Evolutionary conservation across 2,888 invertebrate species (phyloP).

Genomic region (Sphaeridia pumilis): DNA sequence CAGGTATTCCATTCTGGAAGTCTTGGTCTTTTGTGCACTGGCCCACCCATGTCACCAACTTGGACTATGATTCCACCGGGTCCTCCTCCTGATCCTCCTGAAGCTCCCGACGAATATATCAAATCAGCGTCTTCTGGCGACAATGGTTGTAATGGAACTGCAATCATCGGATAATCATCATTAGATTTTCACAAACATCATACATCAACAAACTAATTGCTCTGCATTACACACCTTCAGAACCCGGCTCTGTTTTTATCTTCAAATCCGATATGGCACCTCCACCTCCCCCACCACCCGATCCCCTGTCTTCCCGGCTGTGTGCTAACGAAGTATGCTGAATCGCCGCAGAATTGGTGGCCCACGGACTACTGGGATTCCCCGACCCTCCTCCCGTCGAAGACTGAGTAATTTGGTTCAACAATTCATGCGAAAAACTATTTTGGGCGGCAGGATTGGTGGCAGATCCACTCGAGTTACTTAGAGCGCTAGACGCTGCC

Average conservation of each 20-base stretch:
- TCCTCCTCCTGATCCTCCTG: slow-evolving; percentile 4
- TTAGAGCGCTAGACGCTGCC: slow-evolving; percentile 11
- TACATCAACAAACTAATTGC: too few species aligned
- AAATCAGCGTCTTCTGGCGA: slow-evolving; percentile 14
- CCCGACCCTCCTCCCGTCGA: slow-evolving; percentile 3
- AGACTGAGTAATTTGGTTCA: slow-evolving; percentile 13
- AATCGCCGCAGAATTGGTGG: slow-evolving; percentile 7
- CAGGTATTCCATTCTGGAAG: slow-evolving; percentile 18
- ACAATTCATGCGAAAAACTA: slow-evolving; percentile 17
- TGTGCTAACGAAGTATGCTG: slow-evolving; percentile 12
- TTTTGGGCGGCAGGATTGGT: slow-evolving; percentile 17
- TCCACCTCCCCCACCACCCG: slow-evolving; percentile 8
- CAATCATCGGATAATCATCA: too few species aligned
- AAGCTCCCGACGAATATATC: slow-evolving; percentile 13
- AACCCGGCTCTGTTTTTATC: slow-evolving; percentile 17
- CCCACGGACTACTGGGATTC: slow-evolving; percentile 7
- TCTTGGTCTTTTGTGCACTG: slow-evolving; percentile 17
- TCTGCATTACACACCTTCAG: slow-evolving; percentile 13
- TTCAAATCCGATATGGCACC: slow-evolving; percentile 8
- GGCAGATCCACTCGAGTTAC: slow-evolving; percentile 2
- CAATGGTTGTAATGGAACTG: slow-evolving; percentile 14
- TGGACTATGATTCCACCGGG: slow-evolving; percentile 13
- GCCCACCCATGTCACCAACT: slow-evolving; percentile 13
- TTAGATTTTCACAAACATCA: too few species aligned
- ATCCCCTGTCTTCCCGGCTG: slow-evolving; percentile 12